Evolutionary conservation across 1,140 invertebrate species (phyloP).

Genomic region (Meloidogyne floridensis): DNA sequence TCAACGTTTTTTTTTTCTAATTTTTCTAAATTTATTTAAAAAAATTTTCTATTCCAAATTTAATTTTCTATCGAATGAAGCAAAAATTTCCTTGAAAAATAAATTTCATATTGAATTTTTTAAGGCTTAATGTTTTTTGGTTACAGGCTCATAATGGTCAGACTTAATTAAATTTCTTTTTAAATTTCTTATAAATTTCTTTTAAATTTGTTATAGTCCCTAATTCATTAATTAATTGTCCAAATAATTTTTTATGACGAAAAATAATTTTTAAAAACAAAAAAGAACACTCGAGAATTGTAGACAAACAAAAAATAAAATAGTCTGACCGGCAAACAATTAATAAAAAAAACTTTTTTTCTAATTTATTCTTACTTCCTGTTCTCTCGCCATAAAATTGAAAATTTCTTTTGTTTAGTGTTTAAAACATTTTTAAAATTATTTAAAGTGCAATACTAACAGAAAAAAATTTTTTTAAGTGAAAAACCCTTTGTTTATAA

Average conservation of each 20-base stretch:
- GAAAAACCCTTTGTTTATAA: neutral
- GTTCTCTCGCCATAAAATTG: neutral
- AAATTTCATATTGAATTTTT: no score
- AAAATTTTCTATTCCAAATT: no score
- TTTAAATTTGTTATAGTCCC: neutral
- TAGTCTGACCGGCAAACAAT: neutral
- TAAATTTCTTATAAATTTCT: no score
- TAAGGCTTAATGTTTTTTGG: no score
- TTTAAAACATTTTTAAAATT: neutral
- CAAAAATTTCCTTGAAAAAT: no score
- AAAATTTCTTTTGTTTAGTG: neutral
- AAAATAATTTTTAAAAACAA: neutral
- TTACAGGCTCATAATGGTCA: no score
- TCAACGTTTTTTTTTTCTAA: no score
- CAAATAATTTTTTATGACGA: neutral
- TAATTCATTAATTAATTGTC: neutral
- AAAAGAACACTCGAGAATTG: neutral
- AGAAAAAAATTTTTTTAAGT: neutral
- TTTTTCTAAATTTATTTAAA: no score
- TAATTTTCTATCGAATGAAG: no score
- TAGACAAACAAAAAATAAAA: neutral
- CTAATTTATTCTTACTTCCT: neutral
- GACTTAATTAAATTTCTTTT: no score
- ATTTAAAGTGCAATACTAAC: conserved; percentile 6
- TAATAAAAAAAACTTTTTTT: neutral